A percentile compares a stretch with the other conserved stretches of the same genome.
Evolutionary conservation across 2,888 invertebrate species (phyloP).

Genomic region (Drosophila recens): DNA sequence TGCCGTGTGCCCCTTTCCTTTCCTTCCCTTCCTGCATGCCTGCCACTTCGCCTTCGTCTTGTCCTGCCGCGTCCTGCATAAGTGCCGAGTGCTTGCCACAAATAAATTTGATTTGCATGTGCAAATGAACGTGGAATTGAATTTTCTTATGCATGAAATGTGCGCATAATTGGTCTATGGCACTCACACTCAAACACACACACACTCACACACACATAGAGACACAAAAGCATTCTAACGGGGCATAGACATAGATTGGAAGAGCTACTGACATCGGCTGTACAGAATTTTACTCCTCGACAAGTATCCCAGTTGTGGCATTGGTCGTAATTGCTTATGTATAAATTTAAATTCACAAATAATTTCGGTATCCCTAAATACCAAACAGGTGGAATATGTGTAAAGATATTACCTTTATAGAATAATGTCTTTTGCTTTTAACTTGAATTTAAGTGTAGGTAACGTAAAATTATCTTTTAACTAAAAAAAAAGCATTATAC

Average conservation of each 20-base stretch:
- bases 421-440: no score
- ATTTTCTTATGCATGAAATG: slow-evolving; percentile 82
- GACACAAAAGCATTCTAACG: slow-evolving; percentile 42
- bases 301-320: slow-evolving; percentile 52
- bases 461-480: no score
- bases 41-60: slow-evolving; percentile 31
- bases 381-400: slow-evolving; percentile 14
- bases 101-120: slow-evolving; percentile 82
- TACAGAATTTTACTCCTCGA: slow-evolving; percentile 51
- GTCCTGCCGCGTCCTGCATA: slow-evolving; percentile 53
- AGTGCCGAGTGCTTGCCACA: slow-evolving; percentile 73
- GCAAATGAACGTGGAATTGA: slow-evolving; percentile 82
- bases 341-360: slow-evolving; percentile 56
- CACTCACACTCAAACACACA: slow-evolving; percentile 21
- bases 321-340: slow-evolving; percentile 57
- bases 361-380: slow-evolving; percentile 22
- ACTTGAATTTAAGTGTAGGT: no score
- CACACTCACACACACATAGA: slow-evolving; percentile 10
- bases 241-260: slow-evolving; percentile 27
- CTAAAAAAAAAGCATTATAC: no score
- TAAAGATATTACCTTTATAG: background rate
- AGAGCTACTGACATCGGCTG: slow-evolving; percentile 41
- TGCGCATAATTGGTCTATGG: slow-evolving; percentile 76
- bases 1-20: slow-evolving; percentile 18
- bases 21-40: slow-evolving; percentile 16